A percentile compares a stretch with the other conserved stretches of the same genome.
These are phyloP conservation scores for Terebella lapidaria DNA, from an alignment of 2,888 invertebrate genomes.

Conservation along the genomic window DNA sequence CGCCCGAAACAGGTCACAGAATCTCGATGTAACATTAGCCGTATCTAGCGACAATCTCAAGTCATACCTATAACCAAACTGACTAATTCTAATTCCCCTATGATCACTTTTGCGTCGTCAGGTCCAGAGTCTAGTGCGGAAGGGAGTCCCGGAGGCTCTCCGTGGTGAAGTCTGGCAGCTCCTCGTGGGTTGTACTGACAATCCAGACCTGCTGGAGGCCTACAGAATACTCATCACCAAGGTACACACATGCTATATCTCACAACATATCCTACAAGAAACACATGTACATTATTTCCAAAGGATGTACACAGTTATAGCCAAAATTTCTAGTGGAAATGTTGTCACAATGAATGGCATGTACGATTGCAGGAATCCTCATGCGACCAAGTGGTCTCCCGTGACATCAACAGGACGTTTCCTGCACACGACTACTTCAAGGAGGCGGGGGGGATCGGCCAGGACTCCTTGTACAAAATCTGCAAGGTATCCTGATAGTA, in stretches of 20 bases:
- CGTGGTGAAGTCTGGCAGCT: slow-evolving; percentile 97
- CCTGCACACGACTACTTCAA: slow-evolving; percentile 98
- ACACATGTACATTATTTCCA: not conserved
- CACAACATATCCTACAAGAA: no score
- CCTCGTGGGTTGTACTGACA: slow-evolving; percentile 77
- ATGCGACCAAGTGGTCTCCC: slow-evolving; percentile 88
- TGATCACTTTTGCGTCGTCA: no score
- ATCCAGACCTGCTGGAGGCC: slow-evolving; percentile 70
- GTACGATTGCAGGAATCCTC: slow-evolving; percentile 89
- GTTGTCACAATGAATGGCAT: no score
- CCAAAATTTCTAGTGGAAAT: no score
- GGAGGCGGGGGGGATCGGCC: slow-evolving; percentile 89
- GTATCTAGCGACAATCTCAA: no score
- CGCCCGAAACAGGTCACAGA: slow-evolving; percentile 79
- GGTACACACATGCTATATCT: no score
- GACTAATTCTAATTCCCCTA: no score
- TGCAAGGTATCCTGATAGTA: slow-evolving; percentile 60
- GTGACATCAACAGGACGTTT: slow-evolving; percentile 96
- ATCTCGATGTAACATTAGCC: no score
- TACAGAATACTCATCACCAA: slow-evolving; percentile 89
- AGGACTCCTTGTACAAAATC: slow-evolving; percentile 90
- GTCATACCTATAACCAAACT: no score
- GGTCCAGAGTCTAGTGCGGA: slow-evolving; percentile 43
- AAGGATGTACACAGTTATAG: no score
- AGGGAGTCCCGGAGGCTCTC: slow-evolving; percentile 90